These are phyloP conservation scores for Chloroclystis v-ata DNA, from an alignment of 2,888 invertebrate species.

Conservation along the genomic window DNA sequence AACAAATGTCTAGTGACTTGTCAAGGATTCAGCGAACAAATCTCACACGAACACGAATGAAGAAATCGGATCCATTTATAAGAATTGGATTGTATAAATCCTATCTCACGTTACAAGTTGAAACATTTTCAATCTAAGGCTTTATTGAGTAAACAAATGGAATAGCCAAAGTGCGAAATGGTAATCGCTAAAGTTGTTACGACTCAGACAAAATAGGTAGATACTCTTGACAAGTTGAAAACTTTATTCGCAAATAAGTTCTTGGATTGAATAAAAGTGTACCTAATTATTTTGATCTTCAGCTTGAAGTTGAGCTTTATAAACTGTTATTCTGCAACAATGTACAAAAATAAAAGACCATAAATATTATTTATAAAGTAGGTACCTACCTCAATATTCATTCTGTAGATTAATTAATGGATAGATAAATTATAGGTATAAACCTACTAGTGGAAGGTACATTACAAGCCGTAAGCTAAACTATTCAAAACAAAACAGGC, in stretches of 20 bases:
- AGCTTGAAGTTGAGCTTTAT: too few species aligned
- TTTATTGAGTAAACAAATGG: constrained; percentile 4
- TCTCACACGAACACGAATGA: constrained; percentile 1
- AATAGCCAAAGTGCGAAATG: neutral
- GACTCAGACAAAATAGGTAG: neutral
- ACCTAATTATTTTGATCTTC: too few species aligned
- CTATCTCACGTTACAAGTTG: constrained; percentile 5
- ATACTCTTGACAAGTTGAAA: neutral
- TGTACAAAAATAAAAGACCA: too few species aligned
- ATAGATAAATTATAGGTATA: too few species aligned
- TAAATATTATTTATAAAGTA: too few species aligned
- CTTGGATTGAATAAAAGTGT: neutral
- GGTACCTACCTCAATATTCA: too few species aligned
- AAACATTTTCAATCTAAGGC: neutral
- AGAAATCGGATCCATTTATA: constrained; percentile 18
- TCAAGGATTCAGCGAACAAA: constrained; percentile 7
- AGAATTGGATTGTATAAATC: constrained; percentile 12
- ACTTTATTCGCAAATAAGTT: neutral
- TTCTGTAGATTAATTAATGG: too few species aligned
- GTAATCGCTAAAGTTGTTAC: constrained; percentile 2
- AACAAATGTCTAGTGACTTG: constrained; percentile 4
- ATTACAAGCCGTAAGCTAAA: too few species aligned
- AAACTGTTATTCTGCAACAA: too few species aligned
- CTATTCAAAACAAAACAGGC: too few species aligned
- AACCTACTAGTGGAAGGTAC: too few species aligned